Evolutionary conservation across 2,797 vertebrate genomes (phyloP).

Genomic region (Podarcis siculus): DNA sequence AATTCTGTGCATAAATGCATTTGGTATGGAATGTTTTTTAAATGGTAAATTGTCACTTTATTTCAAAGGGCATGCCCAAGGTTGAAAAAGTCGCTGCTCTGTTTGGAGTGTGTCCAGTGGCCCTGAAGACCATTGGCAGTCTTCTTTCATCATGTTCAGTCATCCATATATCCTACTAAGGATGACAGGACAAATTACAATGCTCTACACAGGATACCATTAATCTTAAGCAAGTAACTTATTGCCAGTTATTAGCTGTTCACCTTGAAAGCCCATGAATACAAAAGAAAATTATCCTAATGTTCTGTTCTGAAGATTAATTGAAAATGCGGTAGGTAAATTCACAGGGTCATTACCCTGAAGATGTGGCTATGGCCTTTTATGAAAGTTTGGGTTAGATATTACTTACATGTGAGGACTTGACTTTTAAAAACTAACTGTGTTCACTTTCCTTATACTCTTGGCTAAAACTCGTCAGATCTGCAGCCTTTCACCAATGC

Average conservation of each 20-base stretch:
- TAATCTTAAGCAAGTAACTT: slow-evolving; percentile 68
- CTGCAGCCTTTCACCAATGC: background rate
- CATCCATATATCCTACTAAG: slow-evolving; percentile 32
- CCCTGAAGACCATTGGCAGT: slow-evolving; percentile 34
- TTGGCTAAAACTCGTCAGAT: background rate
- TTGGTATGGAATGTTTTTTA: slow-evolving; percentile 18
- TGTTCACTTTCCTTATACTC: background rate
- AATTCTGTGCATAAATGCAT: background rate
- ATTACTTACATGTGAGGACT: slow-evolving; percentile 15
- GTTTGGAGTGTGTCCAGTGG: background rate
- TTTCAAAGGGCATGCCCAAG: slow-evolving; percentile 43
- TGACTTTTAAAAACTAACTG: background rate
- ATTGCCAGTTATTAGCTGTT: slow-evolving; percentile 69
- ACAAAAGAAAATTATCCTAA: slow-evolving; percentile 68
- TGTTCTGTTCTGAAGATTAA: slow-evolving; percentile 55
- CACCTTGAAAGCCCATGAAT: slow-evolving; percentile 73
- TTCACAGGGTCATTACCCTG: slow-evolving; percentile 48
- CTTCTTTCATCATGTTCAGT: slow-evolving; percentile 44
- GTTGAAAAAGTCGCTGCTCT: slow-evolving; percentile 39
- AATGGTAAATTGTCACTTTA: slow-evolving; percentile 8
- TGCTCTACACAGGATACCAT: slow-evolving; percentile 53
- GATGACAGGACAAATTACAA: slow-evolving; percentile 63
- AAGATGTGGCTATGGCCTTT: slow-evolving; percentile 28
- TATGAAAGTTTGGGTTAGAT: slow-evolving; percentile 40
- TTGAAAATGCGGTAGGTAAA: slow-evolving; percentile 48